Base-by-base conservation (phyloP, 1,140 invertebrate species). In the Eurosta solidaginis region DNA sequence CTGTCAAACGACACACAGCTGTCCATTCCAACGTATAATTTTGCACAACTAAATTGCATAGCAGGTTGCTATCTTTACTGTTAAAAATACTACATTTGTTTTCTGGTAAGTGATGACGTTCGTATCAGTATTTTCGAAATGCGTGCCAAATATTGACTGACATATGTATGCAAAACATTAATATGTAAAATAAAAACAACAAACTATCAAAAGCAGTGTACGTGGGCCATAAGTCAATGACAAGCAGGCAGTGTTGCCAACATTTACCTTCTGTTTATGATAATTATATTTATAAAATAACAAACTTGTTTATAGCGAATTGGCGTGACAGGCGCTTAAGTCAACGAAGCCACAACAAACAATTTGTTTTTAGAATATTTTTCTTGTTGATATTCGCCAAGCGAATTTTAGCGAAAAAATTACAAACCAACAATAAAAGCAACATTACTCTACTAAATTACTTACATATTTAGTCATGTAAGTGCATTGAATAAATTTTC, bases 131-230 rank as follows among this genome's bases (percentile, higher is more conserved):
- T 68, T 68, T 68, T 17, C 40, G 59, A 68, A 68, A 68, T 68
- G 59, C 59, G 36, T 68, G 59, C 59, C 59, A 68, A 68, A 68
- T 68, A 68, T 68, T 68, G 59, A 68, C 59, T 68, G 59, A 68
- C 59, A 40, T 68, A 29, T 68, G 59, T n/a, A 68, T 68, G 59
- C 59, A 68, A 68, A 68, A 68, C 59, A 68, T n/a, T 68, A 68
- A 68, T 33, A 68, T 42, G 59, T n/a, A 40, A 68, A 36, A n/a
- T n/a, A 68, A 40, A 14, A 40, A 40, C 59, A 68, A 68, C 6
- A 40, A 33, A 22, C 54, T n/a, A n/a, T n/a, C n/a, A n/a, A n/a
- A n/a, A 59, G 10, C 54, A 36, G 25, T 10, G 25, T 68, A 3
- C 27, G 45, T 2, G 9, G 14, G n/a, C 27, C 59, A 68, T n/a